Base-by-base conservation (phyloP, 2,797 vertebrate genomes). In the Botia kubotai region DNA sequence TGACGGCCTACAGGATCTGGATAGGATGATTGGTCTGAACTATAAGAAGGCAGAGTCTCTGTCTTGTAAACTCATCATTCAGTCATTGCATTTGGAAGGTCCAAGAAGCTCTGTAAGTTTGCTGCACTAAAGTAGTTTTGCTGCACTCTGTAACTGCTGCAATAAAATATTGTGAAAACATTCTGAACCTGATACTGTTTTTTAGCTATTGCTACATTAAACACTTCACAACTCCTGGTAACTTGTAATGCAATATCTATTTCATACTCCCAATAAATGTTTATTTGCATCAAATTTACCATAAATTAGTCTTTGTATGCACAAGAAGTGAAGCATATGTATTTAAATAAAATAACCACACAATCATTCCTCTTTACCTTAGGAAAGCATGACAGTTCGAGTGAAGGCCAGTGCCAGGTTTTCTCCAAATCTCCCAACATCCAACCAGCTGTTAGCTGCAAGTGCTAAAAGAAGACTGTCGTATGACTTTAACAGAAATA, bases 1-100 rank as follows among this genome's bases (percentile, higher is more conserved):
- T 88, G 93, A 94, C 39, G 77, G 84, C 53, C 93, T 94, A 82
- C 92, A 94, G 1, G 93, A 95, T 87, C 82, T 95, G 86, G 93
- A 94, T 88, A 92, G 91, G 86, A 93, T 94, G 89, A 93, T 94
- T 72, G 90, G 87, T 83, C 90, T 91, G 82, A 89, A 91, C 81
- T 90, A 93, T 82, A 93, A 92, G 82, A 76, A 88, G 87, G 90
- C 85, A 13, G 90, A 70, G 12, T 88, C 88, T 11, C 84, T 89
- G 77, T 93, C 92, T 13, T 88, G 87, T 48, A 87, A 90, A 57
- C 91, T 89, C 53, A 91, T 94, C 48, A 88, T 94, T 58, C 89
- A 84, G 80, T 92, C 92, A 0, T 66, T 95, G 53, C 89, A 87
- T 75, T 77, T 94, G 84, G 80, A 89, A 82, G 73, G 12, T 26